Base-by-base conservation (phyloP, 2,888 invertebrate species). In the Incurvaria masculella region DNA sequence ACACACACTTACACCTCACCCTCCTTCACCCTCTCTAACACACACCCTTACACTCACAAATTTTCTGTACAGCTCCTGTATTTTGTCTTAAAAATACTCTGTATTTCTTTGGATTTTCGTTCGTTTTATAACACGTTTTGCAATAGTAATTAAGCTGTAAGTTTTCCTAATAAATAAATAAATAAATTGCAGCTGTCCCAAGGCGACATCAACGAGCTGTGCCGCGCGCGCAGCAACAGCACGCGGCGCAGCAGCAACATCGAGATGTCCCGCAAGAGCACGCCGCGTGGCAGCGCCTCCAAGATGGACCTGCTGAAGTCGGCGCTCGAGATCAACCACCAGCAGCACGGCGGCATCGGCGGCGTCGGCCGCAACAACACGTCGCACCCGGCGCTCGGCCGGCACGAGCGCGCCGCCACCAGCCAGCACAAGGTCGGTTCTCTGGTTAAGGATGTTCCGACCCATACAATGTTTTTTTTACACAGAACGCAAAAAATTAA, bases 251-350 rank as follows among this genome's bases (percentile, higher is more conserved):
- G 83, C 59, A 81, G 82, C 56, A 81, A 80, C 59, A 80, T 81
- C 40, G 81, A 81, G 51, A 71, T 75, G 52, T 65, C 69, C 11
- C 72, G 71, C 8, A 68, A 65, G 50, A 64, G 63, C 55, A 58
- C 58, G 10, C 61, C 69, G 1, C 66, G 69, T 55, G 76, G 80
- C 0, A 82, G 82, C 18, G 75, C 78, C 1, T 81, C 82, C 2
- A 84, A 84, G 59, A 85, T 86, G 21, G 87, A 88, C 62, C 69
- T 88, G 45, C 72, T 88, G 4, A 83, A 86, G 52, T 88, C 88
- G 17, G 83, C 88, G 1, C 64, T 87, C 38, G 89, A 89, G 67
- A 85, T 87, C 56, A 84, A 81, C 62, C 81, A 84, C 41, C 71
- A 72, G 18, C 72, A 74, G 70, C 70, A 51, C 69, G 80, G 51